Evolutionary conservation across 2,797 vertebrate genomes (phyloP).

Genomic region (Anguilla pacifica): DNA sequence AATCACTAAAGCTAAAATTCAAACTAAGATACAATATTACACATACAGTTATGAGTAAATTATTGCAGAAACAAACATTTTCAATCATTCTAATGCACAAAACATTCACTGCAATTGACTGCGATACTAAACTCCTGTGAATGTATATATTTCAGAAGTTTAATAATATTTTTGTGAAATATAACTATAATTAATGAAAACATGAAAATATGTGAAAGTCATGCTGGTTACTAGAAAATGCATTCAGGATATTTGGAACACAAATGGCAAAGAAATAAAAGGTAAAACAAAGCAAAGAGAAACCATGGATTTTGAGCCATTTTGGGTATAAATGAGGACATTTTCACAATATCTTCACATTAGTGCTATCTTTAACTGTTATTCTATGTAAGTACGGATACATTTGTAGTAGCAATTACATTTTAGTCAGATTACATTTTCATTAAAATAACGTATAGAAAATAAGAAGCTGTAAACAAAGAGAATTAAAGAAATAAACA

Average conservation of each 20-base stretch:
- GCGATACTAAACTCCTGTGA: background rate
- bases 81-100: background rate
- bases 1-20: background rate
- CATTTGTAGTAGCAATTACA: background rate
- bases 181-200: background rate
- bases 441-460: background rate
- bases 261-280: background rate
- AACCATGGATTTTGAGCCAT: constrained; percentile 25
- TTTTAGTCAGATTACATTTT: background rate
- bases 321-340: constrained; percentile 42
- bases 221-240: background rate
- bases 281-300: background rate
- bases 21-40: background rate
- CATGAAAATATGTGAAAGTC: background rate
- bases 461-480: background rate
- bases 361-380: background rate
- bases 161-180: background rate
- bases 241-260: background rate
- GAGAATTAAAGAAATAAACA: background rate
- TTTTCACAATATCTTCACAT: background rate
- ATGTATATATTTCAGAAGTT: too few species aligned
- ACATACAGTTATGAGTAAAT: background rate
- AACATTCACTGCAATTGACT: background rate
- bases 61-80: constrained; percentile 5
- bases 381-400: background rate